Base-by-base conservation (phyloP, 2,113 vertebrate genomes). In the Vombatus ursinus region DNA sequence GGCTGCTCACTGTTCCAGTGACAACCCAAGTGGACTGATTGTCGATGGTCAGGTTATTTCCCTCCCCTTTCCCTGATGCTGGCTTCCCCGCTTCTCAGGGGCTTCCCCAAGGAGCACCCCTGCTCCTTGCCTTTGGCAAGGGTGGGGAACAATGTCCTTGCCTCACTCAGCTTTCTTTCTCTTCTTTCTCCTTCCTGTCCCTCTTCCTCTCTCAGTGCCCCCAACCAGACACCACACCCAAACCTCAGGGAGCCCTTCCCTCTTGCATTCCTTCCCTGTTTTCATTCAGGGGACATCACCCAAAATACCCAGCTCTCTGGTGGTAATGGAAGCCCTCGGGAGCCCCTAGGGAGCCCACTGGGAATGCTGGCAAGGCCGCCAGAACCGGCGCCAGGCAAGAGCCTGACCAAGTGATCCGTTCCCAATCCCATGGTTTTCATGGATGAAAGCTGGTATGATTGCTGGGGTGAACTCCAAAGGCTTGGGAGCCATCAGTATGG, bases 181-280 rank as follows among this genome's bases (percentile, higher is more conserved):
- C 50, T 50, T 91, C 0, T n/a, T 28, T 44, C 2, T 8, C 26
- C 3, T 37, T 1, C 16, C 93, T 47, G 4, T 48, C 49, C 6
- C 14, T 14, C 49, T 9, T 12, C 11, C 90, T 68, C 37, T 24
- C 77, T 52, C 92, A 77, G 61, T 51, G 94, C 95, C 91, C 22
- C 23, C 61, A 92, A 94, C 53, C 50, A 22, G 49, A 94, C 0
- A 1, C 97, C 98, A 0, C 97, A 97, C 97, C 97, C 97, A 96
- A 50, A 93, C 98, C 97, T 96, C 23, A 8, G 98, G 96, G 97
- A 97, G 2, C 1, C 50, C 91, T 89, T 8, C 96, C 93, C 92
- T 96, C 95, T 52, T 44, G 92, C 95, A 93, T 97, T 97, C 97
- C 94, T 96, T 54, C n/a, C 90, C 52, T 97, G 96, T 96, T 98